Evolutionary conservation across 2,113 vertebrate species (phyloP), one percentile per base, ranked within the genome.

Genomic region (Cisticola juncidis): DNA sequence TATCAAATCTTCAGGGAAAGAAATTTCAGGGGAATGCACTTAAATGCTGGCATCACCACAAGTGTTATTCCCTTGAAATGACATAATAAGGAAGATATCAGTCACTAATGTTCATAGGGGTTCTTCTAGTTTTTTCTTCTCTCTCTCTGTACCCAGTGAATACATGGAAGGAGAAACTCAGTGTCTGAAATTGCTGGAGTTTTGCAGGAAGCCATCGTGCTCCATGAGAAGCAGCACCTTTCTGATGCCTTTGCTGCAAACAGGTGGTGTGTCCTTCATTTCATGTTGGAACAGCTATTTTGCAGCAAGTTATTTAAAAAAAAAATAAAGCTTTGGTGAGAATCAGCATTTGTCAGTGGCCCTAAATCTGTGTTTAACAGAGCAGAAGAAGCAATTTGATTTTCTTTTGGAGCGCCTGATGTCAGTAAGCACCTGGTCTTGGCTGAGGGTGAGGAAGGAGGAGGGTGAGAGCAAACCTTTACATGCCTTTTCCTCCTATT

Each of bases 141-240:
- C 2, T 53, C 26, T 71, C 0, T 81, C 18, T 73, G 35, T 87
- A 16, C 5, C 21, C 38, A 16, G 45, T 10, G 23, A 80, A 48
- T 20, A 2, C 8, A 16, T 12, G 12, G 10, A 3, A 72, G 74
- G 54, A 60, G 73, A 76, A 66, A 14, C 14, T 72, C 7, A 0
- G 56, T 15, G 24, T 33, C n/a, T 23, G 71, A 70, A 68, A n/a
- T 24, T 29, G 5, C 33, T 3, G 1, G 40, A 22, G 42, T 11
- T 3, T 16, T 62, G 56, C 58, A 21, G 62, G 9, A 17, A 45
- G 28, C 40, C 17, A 1, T 58, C 0, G 0, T 0, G 4, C 45
- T 79, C 53, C 0, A 0, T 9, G 22, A 12, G 2, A 42, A 72
- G 62, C 60, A 51, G 21, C 42, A 31, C 31, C 38, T 17, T 61